Evolutionary conservation across 2,113 vertebrate species (phyloP).

Genomic region (Porphyrio hochstetteri): DNA sequence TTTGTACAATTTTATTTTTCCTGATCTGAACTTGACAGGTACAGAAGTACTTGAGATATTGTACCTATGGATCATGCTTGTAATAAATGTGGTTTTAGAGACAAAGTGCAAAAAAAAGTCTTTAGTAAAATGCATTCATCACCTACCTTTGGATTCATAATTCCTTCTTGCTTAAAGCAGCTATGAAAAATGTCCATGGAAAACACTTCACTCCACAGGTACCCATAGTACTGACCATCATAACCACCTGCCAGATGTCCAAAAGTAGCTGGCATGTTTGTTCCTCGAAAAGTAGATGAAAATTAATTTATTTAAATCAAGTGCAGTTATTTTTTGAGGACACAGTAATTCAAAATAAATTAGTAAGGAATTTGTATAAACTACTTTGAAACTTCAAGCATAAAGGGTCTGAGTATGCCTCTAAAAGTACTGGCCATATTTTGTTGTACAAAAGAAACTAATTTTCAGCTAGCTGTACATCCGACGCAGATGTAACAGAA

Average conservation of each 20-base stretch:
- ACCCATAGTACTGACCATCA: slow-evolving; percentile 94
- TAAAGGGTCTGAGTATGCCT: background rate
- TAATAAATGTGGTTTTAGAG: background rate
- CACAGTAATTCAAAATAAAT: background rate
- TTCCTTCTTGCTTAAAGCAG: slow-evolving; percentile 90
- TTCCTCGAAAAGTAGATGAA: slow-evolving; percentile 71
- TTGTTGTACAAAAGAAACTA: background rate
- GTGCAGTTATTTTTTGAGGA: background rate
- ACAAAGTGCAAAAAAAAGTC: background rate
- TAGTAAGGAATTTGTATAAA: background rate
- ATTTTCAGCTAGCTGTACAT: background rate
- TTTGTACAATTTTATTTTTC: background rate
- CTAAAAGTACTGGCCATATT: background rate
- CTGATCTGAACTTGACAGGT: background rate
- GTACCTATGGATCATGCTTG: background rate
- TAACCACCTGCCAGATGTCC: slow-evolving; percentile 91
- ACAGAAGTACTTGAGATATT: background rate
- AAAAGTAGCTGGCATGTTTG: slow-evolving; percentile 84
- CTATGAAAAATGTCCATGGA: slow-evolving; percentile 94
- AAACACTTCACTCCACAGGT: slow-evolving; percentile 96
- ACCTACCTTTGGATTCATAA: slow-evolving; percentile 90
- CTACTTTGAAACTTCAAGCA: background rate
- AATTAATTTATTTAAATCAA: background rate
- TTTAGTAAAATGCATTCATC: background rate
- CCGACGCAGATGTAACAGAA: background rate